Percentiles rank a stretch among this genome's conserved stretches.
phyloP scores from a whole-genome alignment of 2,888 invertebrate genomes.

The Pachycephus smyrnensis region DNA sequence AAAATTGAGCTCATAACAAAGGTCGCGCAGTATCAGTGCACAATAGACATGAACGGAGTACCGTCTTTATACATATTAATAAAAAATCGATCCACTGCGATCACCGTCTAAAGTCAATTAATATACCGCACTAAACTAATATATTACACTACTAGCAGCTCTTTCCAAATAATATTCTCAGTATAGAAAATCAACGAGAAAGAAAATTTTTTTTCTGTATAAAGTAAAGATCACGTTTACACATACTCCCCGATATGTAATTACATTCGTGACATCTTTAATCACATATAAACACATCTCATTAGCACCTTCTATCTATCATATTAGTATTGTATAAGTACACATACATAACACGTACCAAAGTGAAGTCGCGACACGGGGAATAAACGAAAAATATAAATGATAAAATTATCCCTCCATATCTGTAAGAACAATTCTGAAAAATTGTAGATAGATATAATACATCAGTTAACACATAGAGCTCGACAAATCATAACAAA shows the following conservation, averaged over 20 bases:
- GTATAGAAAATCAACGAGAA: background rate
- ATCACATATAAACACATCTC: constrained; percentile 1
- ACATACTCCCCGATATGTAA: constrained; percentile 5
- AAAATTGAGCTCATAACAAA: constrained; percentile 8
- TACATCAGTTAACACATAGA: constrained; percentile 6
- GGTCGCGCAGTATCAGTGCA: background rate
- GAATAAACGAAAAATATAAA: background rate
- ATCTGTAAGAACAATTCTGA: background rate
- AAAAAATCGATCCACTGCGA: background rate
- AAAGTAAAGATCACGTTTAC: background rate
- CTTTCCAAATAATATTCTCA: background rate
- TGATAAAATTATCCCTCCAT: background rate
- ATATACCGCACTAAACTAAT: background rate
- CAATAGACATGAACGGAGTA: background rate
- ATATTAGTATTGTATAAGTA: background rate
- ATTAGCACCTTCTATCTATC: background rate
- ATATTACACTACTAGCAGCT: background rate
- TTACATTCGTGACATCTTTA: constrained; percentile 1
- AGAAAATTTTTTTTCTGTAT: background rate
- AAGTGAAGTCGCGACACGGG: background rate
- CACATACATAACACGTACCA: background rate
- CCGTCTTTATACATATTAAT: background rate
- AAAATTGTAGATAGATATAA: constrained; percentile 8
- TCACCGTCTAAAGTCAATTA: background rate
- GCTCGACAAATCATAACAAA: constrained; percentile 2